Evolutionary conservation across 2,797 vertebrate genomes (phyloP), one percentile per base, ranked within the genome.

Genomic region (Lateolabrax maculatus): DNA sequence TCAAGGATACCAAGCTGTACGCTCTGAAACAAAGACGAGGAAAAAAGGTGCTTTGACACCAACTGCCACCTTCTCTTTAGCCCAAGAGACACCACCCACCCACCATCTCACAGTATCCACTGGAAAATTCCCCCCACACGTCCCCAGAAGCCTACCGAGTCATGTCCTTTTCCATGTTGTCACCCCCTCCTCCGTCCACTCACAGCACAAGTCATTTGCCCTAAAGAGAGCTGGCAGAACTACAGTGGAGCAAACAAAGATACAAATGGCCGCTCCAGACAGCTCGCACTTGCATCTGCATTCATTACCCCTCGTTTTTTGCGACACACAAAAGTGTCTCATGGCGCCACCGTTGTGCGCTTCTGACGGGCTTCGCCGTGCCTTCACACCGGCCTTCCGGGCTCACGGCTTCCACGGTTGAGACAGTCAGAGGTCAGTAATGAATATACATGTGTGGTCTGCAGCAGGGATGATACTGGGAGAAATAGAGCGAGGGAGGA

Each of bases 361-460:
- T 85, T 53, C 44, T 84, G 82, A 87, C 62, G 55, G 85, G 86
- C 81, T 78, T 83, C 83, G 52, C 60, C 46, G 87, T 71, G 84
- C 81, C 68, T 39, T 79, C 87, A 78, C 78, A 72, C 67, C 37
- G 53, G 87, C 87, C 90, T 86, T 83, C 84, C 16, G 85, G 85
- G 82, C 84, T 75, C 68, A 11, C 63, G 68, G 75, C 89, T 81
- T 88, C 79, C 80, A 64, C 41, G 63, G 84, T 57, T 75, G 78
- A 89, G 89, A 84, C 89, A 87, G 84, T 86, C 92, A 86, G 94
- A 92, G 90, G 91, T 93, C 92, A 92, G 87, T 90, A 83, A 93
- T 94, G 92, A 94, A 94, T 93, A 94, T 90, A 94, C 92, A 92
- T 94, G 93, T 92, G 88, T 84, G 89, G 87, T 91, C 80, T 88